Percentiles rank a stretch among this genome's conserved stretches.
Evolutionary conservation across 2,888 invertebrate genomes (phyloP).

Genomic region (Hirtodrosophila duncani): DNA sequence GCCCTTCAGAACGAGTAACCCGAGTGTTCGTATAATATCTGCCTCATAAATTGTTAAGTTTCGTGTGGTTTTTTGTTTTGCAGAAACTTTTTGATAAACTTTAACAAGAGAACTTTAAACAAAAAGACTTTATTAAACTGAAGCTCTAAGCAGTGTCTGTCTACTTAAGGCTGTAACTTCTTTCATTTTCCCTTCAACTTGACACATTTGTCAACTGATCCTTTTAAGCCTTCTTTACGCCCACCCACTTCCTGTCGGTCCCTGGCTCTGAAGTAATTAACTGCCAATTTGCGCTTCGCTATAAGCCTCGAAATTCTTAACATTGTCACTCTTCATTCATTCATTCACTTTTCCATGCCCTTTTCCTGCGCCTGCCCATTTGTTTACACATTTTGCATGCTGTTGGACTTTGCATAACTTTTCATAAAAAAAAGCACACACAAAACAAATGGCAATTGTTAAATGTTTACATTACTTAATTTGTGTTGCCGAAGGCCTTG

Average conservation of each 20-base stretch:
- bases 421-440: conserved; percentile 9
- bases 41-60: no score
- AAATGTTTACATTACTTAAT: conserved; percentile 39
- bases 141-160: conserved; percentile 12
- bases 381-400: conserved; percentile 29
- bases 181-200: conserved; percentile 15
- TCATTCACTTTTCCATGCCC: no score
- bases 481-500: no score
- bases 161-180: not conserved
- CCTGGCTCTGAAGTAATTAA: conserved; percentile 47
- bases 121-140: conserved; percentile 4
- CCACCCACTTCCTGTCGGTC: not conserved
- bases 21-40: no score
- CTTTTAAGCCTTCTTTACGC: conserved; percentile 15
- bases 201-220: conserved; percentile 53
- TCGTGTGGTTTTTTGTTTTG: no score
- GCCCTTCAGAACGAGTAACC: no score
- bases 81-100: no score
- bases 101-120: not conserved
- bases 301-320: conserved; percentile 17
- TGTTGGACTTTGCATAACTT: conserved; percentile 24
- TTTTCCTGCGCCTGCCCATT: conserved; percentile 5
- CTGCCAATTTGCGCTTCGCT: conserved; percentile 52
- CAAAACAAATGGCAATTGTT: conserved; percentile 30
- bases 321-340: no score